phyloP scores from a whole-genome alignment of 2,797 vertebrate species.

The Florisuga fusca region DNA sequence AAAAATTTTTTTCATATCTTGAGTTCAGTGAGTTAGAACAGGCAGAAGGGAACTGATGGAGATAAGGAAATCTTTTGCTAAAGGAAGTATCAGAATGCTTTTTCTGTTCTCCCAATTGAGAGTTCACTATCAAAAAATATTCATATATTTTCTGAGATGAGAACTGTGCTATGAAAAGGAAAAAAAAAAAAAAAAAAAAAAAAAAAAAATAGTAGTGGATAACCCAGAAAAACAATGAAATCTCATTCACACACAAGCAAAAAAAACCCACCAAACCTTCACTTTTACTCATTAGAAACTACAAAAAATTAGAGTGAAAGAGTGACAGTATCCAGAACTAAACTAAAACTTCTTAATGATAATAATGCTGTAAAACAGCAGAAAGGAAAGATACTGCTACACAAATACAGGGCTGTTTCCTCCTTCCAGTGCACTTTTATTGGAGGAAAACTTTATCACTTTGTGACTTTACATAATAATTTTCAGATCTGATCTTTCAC shows the following conservation, averaged over 20 bases:
- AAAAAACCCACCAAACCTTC: neutral
- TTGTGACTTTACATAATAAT: neutral
- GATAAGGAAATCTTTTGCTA: slow-evolving; percentile 21
- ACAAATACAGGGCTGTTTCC: neutral
- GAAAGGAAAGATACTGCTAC: neutral
- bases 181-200: neutral
- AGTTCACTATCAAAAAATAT: neutral
- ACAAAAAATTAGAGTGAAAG: neutral
- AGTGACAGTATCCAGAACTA: neutral
- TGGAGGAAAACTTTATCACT: neutral
- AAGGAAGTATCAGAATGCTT: neutral
- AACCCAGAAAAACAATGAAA: neutral
- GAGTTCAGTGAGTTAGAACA: slow-evolving; percentile 17
- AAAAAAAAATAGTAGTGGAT: neutral
- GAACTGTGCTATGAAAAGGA: neutral
- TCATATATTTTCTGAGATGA: neutral
- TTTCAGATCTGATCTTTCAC: neutral
- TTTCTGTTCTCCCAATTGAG: neutral
- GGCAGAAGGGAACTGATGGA: neutral
- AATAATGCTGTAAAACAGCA: neutral
- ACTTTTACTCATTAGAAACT: neutral
- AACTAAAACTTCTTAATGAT: neutral
- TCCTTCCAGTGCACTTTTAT: neutral
- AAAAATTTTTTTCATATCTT: slow-evolving; percentile 36
- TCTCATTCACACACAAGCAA: neutral